phyloP scores from a whole-genome alignment of 1,140 invertebrate genomes.

The Aphaenogaster floridana region DNA sequence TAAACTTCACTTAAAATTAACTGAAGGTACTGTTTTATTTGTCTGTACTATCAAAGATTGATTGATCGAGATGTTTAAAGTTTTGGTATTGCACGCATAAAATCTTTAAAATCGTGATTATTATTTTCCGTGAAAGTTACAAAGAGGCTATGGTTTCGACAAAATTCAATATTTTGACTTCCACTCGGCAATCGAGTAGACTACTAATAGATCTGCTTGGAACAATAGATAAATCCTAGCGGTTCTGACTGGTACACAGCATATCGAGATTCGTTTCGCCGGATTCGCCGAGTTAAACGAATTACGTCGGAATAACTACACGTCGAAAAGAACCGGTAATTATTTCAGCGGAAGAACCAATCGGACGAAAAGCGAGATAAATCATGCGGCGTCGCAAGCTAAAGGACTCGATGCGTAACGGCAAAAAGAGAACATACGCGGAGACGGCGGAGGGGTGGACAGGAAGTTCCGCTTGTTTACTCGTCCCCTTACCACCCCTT shows the following conservation, averaged over 20 bases:
- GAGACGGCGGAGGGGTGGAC: slow-evolving; percentile 50
- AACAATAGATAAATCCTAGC: slow-evolving; percentile 67
- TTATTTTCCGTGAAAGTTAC: not conserved
- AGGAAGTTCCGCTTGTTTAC: slow-evolving; percentile 72
- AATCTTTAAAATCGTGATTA: not conserved
- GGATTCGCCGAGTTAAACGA: slow-evolving; percentile 36
- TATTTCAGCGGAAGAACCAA: slow-evolving; percentile 63
- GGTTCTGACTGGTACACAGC: slow-evolving; percentile 9
- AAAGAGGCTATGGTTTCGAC: not conserved
- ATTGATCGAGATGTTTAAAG: not conserved
- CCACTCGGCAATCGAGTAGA: slow-evolving; percentile 26
- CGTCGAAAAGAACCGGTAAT: slow-evolving; percentile 50
- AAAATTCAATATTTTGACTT: slow-evolving; percentile 1
- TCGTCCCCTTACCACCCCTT: slow-evolving; percentile 56
- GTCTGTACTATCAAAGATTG: not conserved
- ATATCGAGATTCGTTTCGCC: slow-evolving; percentile 31
- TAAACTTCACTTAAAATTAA: not conserved
- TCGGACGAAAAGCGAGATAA: slow-evolving; percentile 75
- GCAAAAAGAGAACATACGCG: slow-evolving; percentile 69
- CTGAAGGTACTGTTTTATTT: not conserved
- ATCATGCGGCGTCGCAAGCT: slow-evolving; percentile 72
- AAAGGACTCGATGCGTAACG: slow-evolving; percentile 69
- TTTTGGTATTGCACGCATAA: not conserved
- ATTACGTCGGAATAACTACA: slow-evolving; percentile 49
- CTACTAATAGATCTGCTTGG: slow-evolving; percentile 77